These are phyloP conservation scores for Mugil cephalus DNA, from an alignment of 2,113 vertebrate species.

Conservation along the genomic window DNA sequence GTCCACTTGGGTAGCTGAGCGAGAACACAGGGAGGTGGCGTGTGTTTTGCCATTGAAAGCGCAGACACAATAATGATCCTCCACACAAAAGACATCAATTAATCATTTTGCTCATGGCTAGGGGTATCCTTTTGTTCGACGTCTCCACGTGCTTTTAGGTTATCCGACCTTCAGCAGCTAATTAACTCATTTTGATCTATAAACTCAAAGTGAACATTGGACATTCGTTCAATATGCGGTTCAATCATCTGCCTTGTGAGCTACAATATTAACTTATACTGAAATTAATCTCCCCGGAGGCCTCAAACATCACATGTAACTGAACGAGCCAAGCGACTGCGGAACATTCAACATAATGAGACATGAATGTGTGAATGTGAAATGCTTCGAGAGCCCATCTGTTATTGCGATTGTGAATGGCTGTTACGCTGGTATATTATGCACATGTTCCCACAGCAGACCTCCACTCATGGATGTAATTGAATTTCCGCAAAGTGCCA, in stretches of 20 bases:
- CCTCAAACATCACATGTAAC: conserved; percentile 24
- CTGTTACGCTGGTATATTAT: conserved; percentile 30
- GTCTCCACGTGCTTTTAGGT: background rate
- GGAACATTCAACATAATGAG: conserved; percentile 25
- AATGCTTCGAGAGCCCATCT: conserved; percentile 21
- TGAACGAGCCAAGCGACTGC: background rate
- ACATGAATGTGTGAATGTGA: conserved; percentile 30
- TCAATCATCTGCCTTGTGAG: background rate
- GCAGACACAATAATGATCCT: conserved; percentile 28
- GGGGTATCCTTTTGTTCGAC: conserved; percentile 22
- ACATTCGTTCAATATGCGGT: background rate
- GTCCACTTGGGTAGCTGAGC: background rate
- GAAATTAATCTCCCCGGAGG: conserved; percentile 14
- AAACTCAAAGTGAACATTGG: background rate
- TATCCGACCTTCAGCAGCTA: conserved; percentile 23
- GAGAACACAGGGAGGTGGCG: background rate
- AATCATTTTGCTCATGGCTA: conserved; percentile 24
- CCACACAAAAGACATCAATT: conserved; percentile 38
- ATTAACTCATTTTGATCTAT: conserved; percentile 10
- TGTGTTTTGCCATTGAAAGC: conserved; percentile 28
- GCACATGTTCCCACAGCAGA: conserved; percentile 18
- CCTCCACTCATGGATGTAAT: conserved; percentile 65
- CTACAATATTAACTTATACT: background rate
- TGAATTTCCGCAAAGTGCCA: conserved; percentile 50
- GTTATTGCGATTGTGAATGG: conserved; percentile 24